Evolutionary conservation across 2,888 invertebrate species (phyloP).

Genomic region (Nemapogon koenigi): DNA sequence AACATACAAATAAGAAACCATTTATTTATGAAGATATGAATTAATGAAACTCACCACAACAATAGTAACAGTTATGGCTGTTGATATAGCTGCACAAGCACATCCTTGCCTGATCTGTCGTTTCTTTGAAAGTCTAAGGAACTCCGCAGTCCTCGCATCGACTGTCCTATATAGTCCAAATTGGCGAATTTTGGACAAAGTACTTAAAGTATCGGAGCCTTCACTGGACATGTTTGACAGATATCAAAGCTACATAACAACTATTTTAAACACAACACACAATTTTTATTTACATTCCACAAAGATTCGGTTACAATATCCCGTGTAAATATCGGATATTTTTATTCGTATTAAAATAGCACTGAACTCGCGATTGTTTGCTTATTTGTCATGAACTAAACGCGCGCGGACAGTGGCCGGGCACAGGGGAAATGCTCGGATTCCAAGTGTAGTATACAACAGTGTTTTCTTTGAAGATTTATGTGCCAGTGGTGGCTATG

Average conservation of each 20-base stretch:
- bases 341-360: not conserved
- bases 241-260: not conserved
- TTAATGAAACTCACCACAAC: conserved; percentile 41
- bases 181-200: conserved; percentile 35
- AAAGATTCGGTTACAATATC: not conserved
- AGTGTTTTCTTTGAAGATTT: conserved; percentile 10
- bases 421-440: conserved; percentile 22
- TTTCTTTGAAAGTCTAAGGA: conserved; percentile 40
- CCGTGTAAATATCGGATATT: not conserved
- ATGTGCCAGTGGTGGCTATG: conserved; percentile 7
- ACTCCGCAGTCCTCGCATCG: conserved; percentile 49
- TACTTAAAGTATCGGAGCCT: conserved; percentile 29
- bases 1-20: not conserved
- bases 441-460: conserved; percentile 5
- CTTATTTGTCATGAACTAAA: conserved; percentile 20
- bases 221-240: conserved; percentile 38
- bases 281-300: not conserved
- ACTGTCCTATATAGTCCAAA: conserved; percentile 50
- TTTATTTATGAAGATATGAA: no score
- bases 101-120: conserved; percentile 50
- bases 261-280: not conserved
- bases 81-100: conserved; percentile 48
- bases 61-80: conserved; percentile 49
- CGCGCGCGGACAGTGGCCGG: conserved; percentile 27
- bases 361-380: conserved; percentile 14